Conservation (phyloP, 2,113 vertebrate species). For the Candoia aspera region DNA sequence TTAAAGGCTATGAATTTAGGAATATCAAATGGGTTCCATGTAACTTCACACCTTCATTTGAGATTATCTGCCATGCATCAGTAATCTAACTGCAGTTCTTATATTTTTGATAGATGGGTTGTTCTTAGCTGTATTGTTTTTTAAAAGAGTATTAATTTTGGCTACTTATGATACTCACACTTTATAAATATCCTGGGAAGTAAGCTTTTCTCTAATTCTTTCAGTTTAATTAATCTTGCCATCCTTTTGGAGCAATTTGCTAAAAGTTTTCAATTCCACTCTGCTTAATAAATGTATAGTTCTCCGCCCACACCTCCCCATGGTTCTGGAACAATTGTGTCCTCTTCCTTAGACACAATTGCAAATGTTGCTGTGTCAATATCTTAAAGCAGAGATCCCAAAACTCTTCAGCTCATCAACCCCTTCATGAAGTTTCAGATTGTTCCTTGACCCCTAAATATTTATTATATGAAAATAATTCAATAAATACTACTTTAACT, state of each 20-base stretch:
- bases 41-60: slow-evolving; percentile 8
- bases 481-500: no score
- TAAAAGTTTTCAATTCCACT: not conserved
- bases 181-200: not conserved
- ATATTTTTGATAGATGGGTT: not conserved
- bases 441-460: no score
- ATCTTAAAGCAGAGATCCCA: not conserved
- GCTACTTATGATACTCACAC: not conserved
- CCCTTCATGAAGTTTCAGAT: no score
- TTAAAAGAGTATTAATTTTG: not conserved
- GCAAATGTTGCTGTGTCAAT: not conserved
- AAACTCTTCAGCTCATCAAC: no score
- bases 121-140: not conserved
- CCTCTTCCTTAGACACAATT: not conserved
- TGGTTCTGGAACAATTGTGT: not conserved
- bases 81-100: not conserved
- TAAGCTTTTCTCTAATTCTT: not conserved
- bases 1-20: slow-evolving; percentile 10
- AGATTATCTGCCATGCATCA: not conserved
- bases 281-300: not conserved
- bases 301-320: not conserved
- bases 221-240: not conserved
- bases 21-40: slow-evolving; percentile 25
- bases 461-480: no score
- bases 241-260: not conserved